Evolutionary conservation across 2,113 vertebrate genomes (phyloP).

Genomic region (Sinocyclocheilus rhinocerous): DNA sequence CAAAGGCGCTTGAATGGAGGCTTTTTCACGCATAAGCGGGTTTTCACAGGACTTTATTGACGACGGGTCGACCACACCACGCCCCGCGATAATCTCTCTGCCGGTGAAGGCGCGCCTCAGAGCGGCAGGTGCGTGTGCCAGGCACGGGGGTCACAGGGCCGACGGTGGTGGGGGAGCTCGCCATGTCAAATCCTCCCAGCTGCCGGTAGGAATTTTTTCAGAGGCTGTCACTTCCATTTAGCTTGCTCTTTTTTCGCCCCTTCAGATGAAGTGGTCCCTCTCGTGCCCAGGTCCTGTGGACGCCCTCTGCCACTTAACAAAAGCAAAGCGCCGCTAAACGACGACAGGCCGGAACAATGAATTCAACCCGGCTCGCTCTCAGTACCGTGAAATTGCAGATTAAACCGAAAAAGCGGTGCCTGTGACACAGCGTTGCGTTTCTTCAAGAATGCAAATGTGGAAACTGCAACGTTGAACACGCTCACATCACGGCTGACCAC

Average conservation of each 20-base stretch:
- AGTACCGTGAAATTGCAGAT: constrained; percentile 74
- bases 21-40: constrained; percentile 83
- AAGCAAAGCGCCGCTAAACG: constrained; percentile 70
- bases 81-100: constrained; percentile 89
- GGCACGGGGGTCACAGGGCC: constrained; percentile 66
- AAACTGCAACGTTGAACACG: constrained; percentile 62
- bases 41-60: constrained; percentile 85
- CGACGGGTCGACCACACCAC: constrained; percentile 74
- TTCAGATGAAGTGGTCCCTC: constrained; percentile 65
- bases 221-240: constrained; percentile 78
- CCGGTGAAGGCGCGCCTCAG: constrained; percentile 82
- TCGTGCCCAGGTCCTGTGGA: constrained; percentile 58
- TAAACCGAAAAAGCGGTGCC: constrained; percentile 64
- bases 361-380: constrained; percentile 54
- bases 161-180: constrained; percentile 67
- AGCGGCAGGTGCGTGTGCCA: constrained; percentile 80
- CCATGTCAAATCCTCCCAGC: constrained; percentile 70
- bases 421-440: constrained; percentile 56
- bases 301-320: constrained; percentile 55
- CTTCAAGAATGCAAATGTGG: constrained; percentile 59
- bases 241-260: constrained; percentile 73
- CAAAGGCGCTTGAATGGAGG: constrained; percentile 78
- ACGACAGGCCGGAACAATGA: constrained; percentile 74
- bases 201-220: constrained; percentile 77
- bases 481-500: constrained; percentile 42